Percentiles rank a stretch among this genome's conserved stretches.
Conservation (phyloP, 1,140 invertebrate species). For the Dreissena polymorpha region DNA sequence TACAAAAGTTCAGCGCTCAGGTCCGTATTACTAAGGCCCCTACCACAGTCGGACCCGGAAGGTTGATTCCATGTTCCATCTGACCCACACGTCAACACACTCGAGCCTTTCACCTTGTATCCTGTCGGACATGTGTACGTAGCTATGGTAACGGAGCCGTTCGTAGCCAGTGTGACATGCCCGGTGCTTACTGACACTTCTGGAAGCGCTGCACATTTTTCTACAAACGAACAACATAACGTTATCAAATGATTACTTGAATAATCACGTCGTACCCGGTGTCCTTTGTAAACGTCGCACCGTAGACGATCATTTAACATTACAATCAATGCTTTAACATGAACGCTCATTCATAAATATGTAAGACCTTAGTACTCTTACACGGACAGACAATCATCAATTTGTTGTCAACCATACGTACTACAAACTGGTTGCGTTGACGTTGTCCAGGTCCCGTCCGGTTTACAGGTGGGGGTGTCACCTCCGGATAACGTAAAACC, state of each 20-base stretch:
- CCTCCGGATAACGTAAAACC: conserved; percentile 35
- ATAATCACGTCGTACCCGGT: too few relatives aligned
- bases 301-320: too few relatives aligned
- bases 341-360: too few relatives aligned
- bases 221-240: neutral
- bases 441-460: conserved; percentile 26
- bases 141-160: conserved; percentile 21
- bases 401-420: too few relatives aligned
- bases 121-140: conserved; percentile 15
- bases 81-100: neutral
- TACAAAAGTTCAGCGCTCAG: neutral
- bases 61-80: conserved; percentile 18
- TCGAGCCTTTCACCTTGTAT: conserved; percentile 5
- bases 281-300: too few relatives aligned
- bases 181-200: conserved; percentile 16
- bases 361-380: too few relatives aligned
- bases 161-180: neutral
- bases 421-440: too few relatives aligned
- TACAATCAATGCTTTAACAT: too few relatives aligned
- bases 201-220: neutral
- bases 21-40: neutral
- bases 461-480: neutral
- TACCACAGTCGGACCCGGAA: conserved; percentile 25
- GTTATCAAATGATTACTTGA: too few relatives aligned
- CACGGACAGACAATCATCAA: too few relatives aligned